Percentiles rank a stretch among this genome's conserved stretches.
phyloP scores from a whole-genome alignment of 2,888 invertebrate species.

The Hyles lineata region DNA sequence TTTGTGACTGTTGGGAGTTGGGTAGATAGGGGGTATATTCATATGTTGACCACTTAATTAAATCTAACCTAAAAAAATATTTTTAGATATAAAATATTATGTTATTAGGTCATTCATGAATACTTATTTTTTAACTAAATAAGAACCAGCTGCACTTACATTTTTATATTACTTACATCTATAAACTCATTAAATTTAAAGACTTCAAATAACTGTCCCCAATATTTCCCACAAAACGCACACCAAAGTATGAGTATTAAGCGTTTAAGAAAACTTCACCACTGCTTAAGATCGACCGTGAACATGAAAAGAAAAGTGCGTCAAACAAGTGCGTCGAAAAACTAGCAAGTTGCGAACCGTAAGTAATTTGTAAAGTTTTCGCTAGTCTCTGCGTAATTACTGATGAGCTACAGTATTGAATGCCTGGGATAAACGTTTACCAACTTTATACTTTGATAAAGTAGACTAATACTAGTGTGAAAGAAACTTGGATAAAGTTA shows the following conservation, averaged over 20 bases:
- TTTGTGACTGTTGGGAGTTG: too few species aligned
- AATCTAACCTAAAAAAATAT: too few species aligned
- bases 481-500: too few species aligned
- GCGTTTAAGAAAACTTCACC: background rate
- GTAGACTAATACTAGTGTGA: background rate
- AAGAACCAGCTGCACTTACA: too few species aligned
- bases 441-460: background rate
- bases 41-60: too few species aligned
- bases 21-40: too few species aligned
- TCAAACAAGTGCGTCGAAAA: background rate
- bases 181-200: too few species aligned
- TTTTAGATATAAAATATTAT: too few species aligned
- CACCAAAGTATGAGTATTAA: background rate
- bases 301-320: slow-evolving; percentile 1
- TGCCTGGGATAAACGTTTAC: background rate
- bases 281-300: background rate
- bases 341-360: background rate
- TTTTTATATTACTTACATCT: too few species aligned
- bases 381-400: background rate
- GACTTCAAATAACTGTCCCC: background rate
- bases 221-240: background rate
- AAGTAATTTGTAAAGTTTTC: slow-evolving; percentile 11
- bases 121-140: too few species aligned
- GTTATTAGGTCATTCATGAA: too few species aligned
- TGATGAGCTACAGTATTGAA: slow-evolving; percentile 7